Conservation (phyloP, 2,888 invertebrate genomes). For the Leptarthrus brevirostris region DNA sequence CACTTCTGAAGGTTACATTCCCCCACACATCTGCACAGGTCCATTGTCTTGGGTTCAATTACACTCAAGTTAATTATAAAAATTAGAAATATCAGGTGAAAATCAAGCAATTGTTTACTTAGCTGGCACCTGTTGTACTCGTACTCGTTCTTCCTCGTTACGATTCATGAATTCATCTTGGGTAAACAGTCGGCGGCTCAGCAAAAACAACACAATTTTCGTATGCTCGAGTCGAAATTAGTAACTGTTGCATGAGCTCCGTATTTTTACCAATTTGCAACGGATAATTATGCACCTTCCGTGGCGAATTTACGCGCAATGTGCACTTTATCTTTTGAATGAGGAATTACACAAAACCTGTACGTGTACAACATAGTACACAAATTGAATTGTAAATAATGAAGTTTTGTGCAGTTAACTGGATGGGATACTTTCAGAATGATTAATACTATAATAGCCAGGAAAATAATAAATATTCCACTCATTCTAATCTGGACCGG, state of each 20-base stretch:
- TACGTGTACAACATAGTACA: background rate
- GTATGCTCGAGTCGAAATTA: constrained; percentile 3
- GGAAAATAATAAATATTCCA: too few species aligned
- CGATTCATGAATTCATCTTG: constrained; percentile 21
- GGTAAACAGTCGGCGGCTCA: constrained; percentile 13
- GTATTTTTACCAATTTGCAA: constrained; percentile 43
- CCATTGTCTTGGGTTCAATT: background rate
- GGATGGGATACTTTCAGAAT: too few species aligned
- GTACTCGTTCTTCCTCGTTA: constrained; percentile 8
- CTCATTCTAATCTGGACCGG: too few species aligned
- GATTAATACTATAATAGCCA: too few species aligned
- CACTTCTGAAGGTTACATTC: constrained; percentile 28
- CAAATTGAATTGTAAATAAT: constrained; percentile 44
- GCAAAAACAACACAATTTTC: constrained; percentile 7
- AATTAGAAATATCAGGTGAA: constrained; percentile 2
- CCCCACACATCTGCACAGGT: constrained; percentile 14
- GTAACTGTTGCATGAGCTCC: background rate
- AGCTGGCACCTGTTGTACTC: constrained; percentile 6
- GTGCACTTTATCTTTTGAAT: constrained; percentile 17
- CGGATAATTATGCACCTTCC: constrained; percentile 46
- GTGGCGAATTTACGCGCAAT: constrained; percentile 42
- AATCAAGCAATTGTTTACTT: constrained; percentile 28
- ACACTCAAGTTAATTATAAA: constrained; percentile 15
- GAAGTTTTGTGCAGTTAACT: background rate
- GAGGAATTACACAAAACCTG: background rate